Percentiles rank a stretch among this genome's conserved stretches.
phyloP scores from a whole-genome alignment of 1,140 invertebrate genomes.

The Tribolium castaneum region DNA sequence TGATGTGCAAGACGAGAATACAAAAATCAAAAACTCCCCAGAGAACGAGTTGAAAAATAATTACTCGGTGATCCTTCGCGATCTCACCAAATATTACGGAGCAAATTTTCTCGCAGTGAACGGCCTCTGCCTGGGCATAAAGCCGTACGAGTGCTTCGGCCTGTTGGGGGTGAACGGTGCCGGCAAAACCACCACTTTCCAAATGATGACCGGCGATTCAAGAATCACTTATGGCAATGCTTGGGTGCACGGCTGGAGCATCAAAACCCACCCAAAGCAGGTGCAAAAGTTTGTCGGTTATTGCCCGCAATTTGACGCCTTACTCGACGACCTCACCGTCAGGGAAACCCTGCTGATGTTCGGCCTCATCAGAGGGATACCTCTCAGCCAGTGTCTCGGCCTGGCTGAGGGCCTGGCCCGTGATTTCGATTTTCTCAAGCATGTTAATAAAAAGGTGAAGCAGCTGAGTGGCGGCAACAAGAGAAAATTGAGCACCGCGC shows the following conservation, averaged over 20 bases:
- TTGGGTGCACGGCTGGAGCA: conserved; percentile 63
- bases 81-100: conserved; percentile 76
- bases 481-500: conserved; percentile 90
- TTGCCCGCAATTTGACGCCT: conserved; percentile 86
- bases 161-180: conserved; percentile 87
- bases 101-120: conserved; percentile 75
- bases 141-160: conserved; percentile 84
- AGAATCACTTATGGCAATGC: conserved; percentile 61
- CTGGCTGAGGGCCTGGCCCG: conserved; percentile 60
- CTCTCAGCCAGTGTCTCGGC: conserved; percentile 62
- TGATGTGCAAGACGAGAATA: conserved; percentile 46
- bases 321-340: conserved; percentile 83
- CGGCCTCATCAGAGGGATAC: conserved; percentile 78
- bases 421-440: conserved; percentile 65
- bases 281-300: conserved; percentile 73
- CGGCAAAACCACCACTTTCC: conserved; percentile 85
- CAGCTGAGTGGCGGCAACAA: conserved; percentile 93
- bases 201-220: conserved; percentile 88
- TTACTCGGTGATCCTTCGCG: conserved; percentile 63
- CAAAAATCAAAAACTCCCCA: not conserved
- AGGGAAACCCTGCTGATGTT: conserved; percentile 81
- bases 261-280: conserved; percentile 66
- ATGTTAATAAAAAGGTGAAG: conserved; percentile 68
- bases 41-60: conserved; percentile 18
- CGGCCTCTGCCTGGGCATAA: conserved; percentile 73